Evolutionary conservation across 2,888 invertebrate genomes (phyloP).

Genomic region (Petrolisthes cinctipes): DNA sequence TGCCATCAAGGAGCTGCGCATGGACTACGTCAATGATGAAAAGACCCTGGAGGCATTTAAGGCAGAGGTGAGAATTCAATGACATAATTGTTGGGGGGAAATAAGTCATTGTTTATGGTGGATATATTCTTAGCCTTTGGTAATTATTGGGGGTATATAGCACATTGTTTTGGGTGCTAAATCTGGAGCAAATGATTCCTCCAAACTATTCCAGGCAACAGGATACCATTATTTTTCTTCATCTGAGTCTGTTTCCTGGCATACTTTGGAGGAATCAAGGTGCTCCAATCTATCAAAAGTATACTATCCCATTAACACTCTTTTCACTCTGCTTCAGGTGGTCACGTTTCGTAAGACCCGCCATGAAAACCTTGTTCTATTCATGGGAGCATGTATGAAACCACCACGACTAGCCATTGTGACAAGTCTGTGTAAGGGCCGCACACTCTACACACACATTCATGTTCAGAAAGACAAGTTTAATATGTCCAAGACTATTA

Average conservation of each 20-base stretch:
- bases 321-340: constrained; percentile 74
- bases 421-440: constrained; percentile 95
- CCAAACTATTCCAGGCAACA: too few relatives aligned
- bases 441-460: constrained; percentile 92
- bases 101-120: background rate
- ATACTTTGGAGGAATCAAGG: too few relatives aligned
- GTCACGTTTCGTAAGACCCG: constrained; percentile 96
- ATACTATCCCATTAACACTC: background rate
- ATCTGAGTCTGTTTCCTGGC: too few relatives aligned
- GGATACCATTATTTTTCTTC: too few relatives aligned
- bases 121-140: background rate
- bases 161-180: too few relatives aligned
- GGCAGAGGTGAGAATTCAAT: constrained; percentile 79
- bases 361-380: constrained; percentile 97
- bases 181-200: too few relatives aligned
- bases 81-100: background rate
- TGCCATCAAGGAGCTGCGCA: constrained; percentile 94
- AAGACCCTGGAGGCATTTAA: constrained; percentile 93
- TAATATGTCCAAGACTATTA: constrained; percentile 90
- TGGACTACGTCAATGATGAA: constrained; percentile 88
- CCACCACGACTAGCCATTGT: constrained; percentile 96
- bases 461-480: constrained; percentile 93
- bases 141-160: too few relatives aligned
- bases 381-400: constrained; percentile 99
- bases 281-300: too few relatives aligned